Evolutionary conservation across 2,888 invertebrate species (phyloP).

Genomic region (Hirtodrosophila cameraria): DNA sequence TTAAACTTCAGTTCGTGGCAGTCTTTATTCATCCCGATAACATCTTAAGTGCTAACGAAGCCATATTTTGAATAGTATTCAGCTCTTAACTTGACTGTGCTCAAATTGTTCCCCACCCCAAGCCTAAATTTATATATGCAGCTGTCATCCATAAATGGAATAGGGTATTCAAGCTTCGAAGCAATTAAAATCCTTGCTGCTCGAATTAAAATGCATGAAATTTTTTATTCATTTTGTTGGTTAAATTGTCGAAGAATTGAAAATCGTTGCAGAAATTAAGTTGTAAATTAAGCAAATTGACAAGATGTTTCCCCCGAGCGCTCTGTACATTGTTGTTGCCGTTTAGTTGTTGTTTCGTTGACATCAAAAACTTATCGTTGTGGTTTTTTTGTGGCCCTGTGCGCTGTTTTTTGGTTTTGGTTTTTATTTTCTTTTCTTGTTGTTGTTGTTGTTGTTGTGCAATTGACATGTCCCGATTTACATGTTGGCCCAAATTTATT

Average conservation of each 20-base stretch:
- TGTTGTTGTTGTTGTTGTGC: constrained; percentile 32
- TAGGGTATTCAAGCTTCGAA: constrained; percentile 11
- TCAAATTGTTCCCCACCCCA: too few species aligned
- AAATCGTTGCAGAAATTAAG: constrained; percentile 67
- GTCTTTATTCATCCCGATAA: too few species aligned
- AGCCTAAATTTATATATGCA: too few species aligned
- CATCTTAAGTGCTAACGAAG: too few species aligned
- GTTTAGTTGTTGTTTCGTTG: constrained; percentile 14
- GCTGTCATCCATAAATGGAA: too few species aligned
- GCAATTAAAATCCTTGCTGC: constrained; percentile 1
- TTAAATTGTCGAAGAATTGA: constrained; percentile 46
- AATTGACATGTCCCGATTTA: constrained; percentile 59
- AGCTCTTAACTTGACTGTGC: too few species aligned
- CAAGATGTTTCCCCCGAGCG: constrained; percentile 4
- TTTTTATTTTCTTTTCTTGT: constrained; percentile 3
- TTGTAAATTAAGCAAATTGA: constrained; percentile 72
- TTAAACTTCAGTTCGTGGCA: too few species aligned
- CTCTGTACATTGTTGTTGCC: constrained; percentile 11
- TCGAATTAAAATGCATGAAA: constrained; percentile 56
- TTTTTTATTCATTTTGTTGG: constrained; percentile 27
- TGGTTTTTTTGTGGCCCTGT: constrained; percentile 15
- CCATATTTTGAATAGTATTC: too few species aligned
- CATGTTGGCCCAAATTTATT: constrained; percentile 46
- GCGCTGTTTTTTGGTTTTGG: constrained; percentile 18
- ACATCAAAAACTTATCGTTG: constrained; percentile 41